Evolutionary conservation across 2,888 invertebrate genomes (phyloP), one percentile per base, ranked within the genome.

Genomic region (Syrista parreyssii): DNA sequence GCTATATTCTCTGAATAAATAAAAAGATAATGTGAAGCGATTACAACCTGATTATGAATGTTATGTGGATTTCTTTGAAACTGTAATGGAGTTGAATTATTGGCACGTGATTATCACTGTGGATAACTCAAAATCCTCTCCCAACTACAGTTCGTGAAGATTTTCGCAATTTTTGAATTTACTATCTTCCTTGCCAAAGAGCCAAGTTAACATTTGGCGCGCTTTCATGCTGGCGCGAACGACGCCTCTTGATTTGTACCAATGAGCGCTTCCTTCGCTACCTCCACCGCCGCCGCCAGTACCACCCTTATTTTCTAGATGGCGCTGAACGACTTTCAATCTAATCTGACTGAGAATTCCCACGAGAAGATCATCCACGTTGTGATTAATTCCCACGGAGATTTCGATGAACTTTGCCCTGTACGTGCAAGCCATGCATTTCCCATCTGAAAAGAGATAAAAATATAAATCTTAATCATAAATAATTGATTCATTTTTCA

Each of bases 331-430:
- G 86, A 94, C 94, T 92, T 97, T 97, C 84, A 98, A 93, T 76
- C 98, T 94, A 86, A 98, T 97, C 92, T 98, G 98, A 86, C 96
- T 97, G 81, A 99, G 94, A 78, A 98, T 96, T 1, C 98, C 98
- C 34, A 98, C 98, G 72, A 99, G 93, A 0, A 99, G 94, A 88
- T 99, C 98, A 92, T 99, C 98, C 36, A 98, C 97, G 91, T 98
- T 98, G 93, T 98, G 98, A 92, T 98, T 98, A 88, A 99, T 97
- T 23, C 98, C 98, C 23, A 98, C 98, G 0, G 98, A 98, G 31
- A 98, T 96, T 92, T 99, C 98, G 84, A 98, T 96, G 93, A 97
- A 98, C 92, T 98, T 98, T 77, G 97, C 96, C 84, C 97, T 96
- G 92, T 96, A 97, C 3, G 96, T 97, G 91, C 97, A 97, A 11